Evolutionary conservation across 2,797 vertebrate species (phyloP), one percentile per base, ranked within the genome.

Genomic region (Psittacula echo): DNA sequence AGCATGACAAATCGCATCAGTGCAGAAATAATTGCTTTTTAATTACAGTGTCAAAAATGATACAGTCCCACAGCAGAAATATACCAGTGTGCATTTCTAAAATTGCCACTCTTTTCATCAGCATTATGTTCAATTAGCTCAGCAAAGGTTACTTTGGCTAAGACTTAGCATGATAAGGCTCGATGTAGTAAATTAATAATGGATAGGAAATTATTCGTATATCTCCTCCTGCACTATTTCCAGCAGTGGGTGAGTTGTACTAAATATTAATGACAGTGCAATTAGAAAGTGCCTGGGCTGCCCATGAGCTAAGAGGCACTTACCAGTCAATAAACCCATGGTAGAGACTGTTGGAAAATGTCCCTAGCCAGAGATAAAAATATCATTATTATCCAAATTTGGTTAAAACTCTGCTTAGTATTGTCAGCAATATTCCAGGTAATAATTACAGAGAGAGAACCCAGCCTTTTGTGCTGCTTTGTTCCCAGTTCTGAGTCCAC

Each of bases 1-100:
- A 75, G 65, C 68, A 66, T 37, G 45, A 53, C 30, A 85, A 85
- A 92, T 44, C 54, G 7, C 4, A 1, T 54, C 72, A 83, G 42
- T 53, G 65, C 34, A 54, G 77, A 95, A 53, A 17, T 73, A 91
- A 73, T 74, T 91, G 67, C 10, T 92, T 75, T 85, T 67, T 70
- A 91, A 94, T 93, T 82, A 13, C 26, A 71, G 14, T 62, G 47
- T 48, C 42, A 84, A 73, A 73, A 95, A 77, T 56, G 34, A 20
- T 13, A n/a, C 13, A 44, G 41, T 64, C 23, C 20, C 45, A 54
- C 29, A 7, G 53, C n/a, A 86, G 81, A 81, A 95, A 39, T 39
- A 45, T 7, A 50, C 21, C 64, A 16, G 37, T 61, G 42, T 83
- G 15, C n/a, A 42, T 86, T 73, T 54, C 79, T 91, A 51, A 88